phyloP scores from a whole-genome alignment of 2,888 invertebrate genomes.

The Cheilosia vernalis region DNA sequence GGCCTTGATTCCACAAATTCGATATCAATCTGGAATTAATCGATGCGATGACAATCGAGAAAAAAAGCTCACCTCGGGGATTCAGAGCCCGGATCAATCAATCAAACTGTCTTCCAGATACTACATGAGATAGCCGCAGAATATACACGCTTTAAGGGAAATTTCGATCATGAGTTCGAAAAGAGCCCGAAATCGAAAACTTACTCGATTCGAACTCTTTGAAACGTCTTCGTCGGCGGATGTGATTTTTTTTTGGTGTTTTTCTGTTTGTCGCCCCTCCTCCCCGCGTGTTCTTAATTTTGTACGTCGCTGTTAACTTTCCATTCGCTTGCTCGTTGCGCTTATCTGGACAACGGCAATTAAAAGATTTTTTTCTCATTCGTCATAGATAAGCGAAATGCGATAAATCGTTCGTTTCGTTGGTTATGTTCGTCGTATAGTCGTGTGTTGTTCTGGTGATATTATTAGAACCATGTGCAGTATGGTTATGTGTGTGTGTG shows the following conservation, averaged over 20 bases:
- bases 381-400: conserved; percentile 68
- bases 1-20: conserved; percentile 5
- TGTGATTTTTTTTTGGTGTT: background rate
- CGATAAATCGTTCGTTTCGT: conserved; percentile 56
- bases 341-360: conserved; percentile 75
- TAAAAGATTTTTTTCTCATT: conserved; percentile 73
- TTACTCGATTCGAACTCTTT: background rate
- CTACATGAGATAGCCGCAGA: conserved; percentile 12
- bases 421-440: conserved; percentile 25
- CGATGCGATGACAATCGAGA: conserved; percentile 43
- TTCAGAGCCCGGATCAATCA: conserved; percentile 36
- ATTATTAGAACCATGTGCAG: conserved; percentile 39
- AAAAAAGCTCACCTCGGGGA: background rate
- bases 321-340: conserved; percentile 46
- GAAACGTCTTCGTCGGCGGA: background rate
- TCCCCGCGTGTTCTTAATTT: background rate
- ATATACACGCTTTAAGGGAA: background rate
- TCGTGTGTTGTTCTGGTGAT: conserved; percentile 38
- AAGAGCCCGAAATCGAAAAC: background rate
- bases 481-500: background rate
- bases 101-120: conserved; percentile 35
- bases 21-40: conserved; percentile 43
- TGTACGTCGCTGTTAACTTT: conserved; percentile 37
- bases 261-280: too few species aligned
- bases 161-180: background rate